A percentile compares a stretch with the other conserved stretches of the same genome.
phyloP scores from a whole-genome alignment of 2,113 vertebrate species.

The Calidris pugnax region DNA sequence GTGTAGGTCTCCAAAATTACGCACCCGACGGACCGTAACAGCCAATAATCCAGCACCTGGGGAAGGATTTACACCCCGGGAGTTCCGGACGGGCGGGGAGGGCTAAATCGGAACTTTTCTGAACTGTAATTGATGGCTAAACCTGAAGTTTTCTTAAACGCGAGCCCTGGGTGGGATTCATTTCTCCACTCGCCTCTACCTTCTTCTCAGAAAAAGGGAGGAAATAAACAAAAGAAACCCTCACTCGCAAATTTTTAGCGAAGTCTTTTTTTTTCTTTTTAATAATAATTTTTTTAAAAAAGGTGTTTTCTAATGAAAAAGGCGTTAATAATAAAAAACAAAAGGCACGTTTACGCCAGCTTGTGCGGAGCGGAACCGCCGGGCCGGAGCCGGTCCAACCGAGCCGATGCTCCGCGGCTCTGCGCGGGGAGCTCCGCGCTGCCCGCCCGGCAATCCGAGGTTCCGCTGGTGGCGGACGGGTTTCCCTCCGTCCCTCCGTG shows the following conservation, averaged over 20 bases:
- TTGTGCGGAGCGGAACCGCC: not conserved
- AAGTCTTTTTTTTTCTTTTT: not conserved
- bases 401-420: not conserved
- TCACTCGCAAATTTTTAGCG: not conserved
- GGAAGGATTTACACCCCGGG: constrained; percentile 35
- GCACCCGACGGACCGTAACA: not conserved
- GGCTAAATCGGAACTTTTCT: too few species aligned
- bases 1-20: not conserved
- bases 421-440: not conserved
- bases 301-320: too few species aligned
- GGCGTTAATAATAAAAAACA: too few species aligned
- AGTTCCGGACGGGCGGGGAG: not conserved
- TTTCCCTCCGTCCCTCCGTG: not conserved
- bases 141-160: not conserved
- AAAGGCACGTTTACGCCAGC: not conserved
- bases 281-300: not conserved
- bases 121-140: not conserved
- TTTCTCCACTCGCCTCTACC: not conserved
- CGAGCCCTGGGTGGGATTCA: not conserved
- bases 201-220: not conserved
- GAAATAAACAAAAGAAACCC: not conserved
- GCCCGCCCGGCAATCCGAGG: not conserved
- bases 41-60: not conserved
- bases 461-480: not conserved
- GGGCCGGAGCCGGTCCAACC: not conserved